Base-by-base conservation (phyloP, 1,140 invertebrate species). In the Steinernema khuongi region DNA sequence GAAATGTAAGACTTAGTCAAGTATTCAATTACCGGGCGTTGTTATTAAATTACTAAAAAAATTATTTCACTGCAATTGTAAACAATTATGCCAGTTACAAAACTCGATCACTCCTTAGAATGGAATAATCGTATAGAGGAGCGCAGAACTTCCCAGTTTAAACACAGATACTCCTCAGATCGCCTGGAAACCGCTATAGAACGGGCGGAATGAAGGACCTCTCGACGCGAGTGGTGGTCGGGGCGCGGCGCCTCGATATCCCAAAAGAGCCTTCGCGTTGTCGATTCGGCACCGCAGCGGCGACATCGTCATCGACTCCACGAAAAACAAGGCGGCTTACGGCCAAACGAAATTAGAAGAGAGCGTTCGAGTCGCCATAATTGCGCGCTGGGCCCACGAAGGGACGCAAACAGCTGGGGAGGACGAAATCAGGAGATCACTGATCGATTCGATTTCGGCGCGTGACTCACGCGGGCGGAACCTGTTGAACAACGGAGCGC, bases 281-380 rank as follows among this genome's bases (percentile, higher is more conserved):
- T 17, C 50, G 50, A 60, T 60, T 60, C 50, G 50, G 22, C 50
- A 26, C 22, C 7, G 50, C 22, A 7, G 19, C 22, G 50, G 50
- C 50, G 50, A n/a, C 50, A 60, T 60, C 22, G 14, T n/a, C 7
- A 41, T n/a, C n/a, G 7, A 60, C 50, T 60, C 50, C 4, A n/a
- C 50, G 50, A 60, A 60, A 41, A 60, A 60, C 50, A 60, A 60
- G 50, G 19, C 50, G 7, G 50, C 50, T 60, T 60, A 60, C 50
- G 50, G 4, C 22, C 14, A 60, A 60, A 7, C 7, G 26, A 60
- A 60, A 14, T 60, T 41, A 26, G 50, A 22, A 60, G 19, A 60
- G 22, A 60, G 50, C 50, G 19, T 11, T 60, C 50, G 50, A 60
- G 50, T 11, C 11, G 50, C 50, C 50, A 60, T 26, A 26, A 60